Evolutionary conservation across 2,888 invertebrate genomes (phyloP).

Genomic region (Pachliopta kotzebuea): DNA sequence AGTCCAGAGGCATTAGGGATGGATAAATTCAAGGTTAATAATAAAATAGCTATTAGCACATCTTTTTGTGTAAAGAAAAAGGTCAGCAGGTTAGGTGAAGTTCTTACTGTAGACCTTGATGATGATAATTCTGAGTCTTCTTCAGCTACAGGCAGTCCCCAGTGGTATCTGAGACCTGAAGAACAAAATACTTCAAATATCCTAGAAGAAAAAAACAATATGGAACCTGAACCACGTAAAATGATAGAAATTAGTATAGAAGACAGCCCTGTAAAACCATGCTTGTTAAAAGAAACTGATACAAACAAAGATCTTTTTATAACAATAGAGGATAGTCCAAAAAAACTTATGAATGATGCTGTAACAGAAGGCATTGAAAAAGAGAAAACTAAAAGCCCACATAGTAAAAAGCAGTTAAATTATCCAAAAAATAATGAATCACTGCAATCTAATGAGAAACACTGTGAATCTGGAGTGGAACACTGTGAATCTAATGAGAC

Average conservation of each 20-base stretch:
- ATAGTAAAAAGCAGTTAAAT: constrained; percentile 65
- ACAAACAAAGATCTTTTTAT: constrained; percentile 54
- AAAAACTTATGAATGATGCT: constrained; percentile 42
- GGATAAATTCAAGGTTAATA: constrained; percentile 22
- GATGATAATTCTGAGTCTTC: constrained; percentile 46
- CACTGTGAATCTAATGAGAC: constrained; percentile 26
- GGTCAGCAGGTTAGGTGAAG: constrained; percentile 32
- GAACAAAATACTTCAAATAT: constrained; percentile 39
- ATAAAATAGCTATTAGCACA: constrained; percentile 25
- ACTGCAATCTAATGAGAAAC: constrained; percentile 26
- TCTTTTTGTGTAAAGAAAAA: constrained; percentile 17
- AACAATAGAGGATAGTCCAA: constrained; percentile 69
- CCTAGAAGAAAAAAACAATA: constrained; percentile 51
- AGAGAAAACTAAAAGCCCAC: constrained; percentile 38
- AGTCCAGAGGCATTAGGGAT: not conserved
- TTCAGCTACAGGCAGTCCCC: constrained; percentile 45
- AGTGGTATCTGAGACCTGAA: constrained; percentile 72
- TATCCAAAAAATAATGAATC: constrained; percentile 46
- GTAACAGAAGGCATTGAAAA: constrained; percentile 42
- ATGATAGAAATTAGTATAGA: constrained; percentile 71
- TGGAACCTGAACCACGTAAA: constrained; percentile 51
- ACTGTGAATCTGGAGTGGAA: constrained; percentile 27
- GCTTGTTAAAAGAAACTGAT: constrained; percentile 43
- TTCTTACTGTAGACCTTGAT: constrained; percentile 63
- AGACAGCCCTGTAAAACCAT: constrained; percentile 65